Conservation (phyloP, 2,888 invertebrate genomes). For the Volucella zonaria region DNA sequence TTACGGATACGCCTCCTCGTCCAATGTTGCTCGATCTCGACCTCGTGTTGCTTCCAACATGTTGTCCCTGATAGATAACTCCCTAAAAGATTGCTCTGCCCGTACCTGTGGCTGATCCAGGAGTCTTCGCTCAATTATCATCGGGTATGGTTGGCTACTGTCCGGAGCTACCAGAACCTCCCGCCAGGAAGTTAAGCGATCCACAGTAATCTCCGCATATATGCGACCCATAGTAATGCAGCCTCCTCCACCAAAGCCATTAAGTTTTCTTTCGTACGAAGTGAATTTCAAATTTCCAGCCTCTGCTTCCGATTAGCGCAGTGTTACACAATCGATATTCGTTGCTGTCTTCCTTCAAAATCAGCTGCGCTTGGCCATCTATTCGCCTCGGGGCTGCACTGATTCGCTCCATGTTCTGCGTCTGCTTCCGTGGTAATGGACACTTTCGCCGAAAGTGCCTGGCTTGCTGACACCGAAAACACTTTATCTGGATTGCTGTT, state of each 20-base stretch:
- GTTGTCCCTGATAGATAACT: background rate
- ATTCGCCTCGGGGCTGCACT: background rate
- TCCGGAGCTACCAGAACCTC: conserved; percentile 13
- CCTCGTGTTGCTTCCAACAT: background rate
- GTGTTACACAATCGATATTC: no score
- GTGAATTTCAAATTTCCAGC: background rate
- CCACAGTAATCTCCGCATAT: conserved; percentile 8
- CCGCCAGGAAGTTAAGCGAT: conserved; percentile 6
- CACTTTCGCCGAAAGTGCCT: no score
- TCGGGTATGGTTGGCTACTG: background rate
- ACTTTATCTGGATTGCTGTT: no score
- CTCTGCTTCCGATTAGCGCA: no score
- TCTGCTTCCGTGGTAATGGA: no score
- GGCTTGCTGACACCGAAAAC: no score
- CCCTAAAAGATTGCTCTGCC: background rate
- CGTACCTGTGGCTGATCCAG: conserved; percentile 11
- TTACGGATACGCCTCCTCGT: background rate
- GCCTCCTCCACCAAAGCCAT: conserved; percentile 12
- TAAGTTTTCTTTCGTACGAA: background rate
- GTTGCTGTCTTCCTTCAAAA: background rate
- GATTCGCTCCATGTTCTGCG: background rate
- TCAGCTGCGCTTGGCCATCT: conserved; percentile 6
- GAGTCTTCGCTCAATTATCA: conserved; percentile 16
- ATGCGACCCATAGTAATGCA: conserved; percentile 3
- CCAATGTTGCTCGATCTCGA: no score